Percentiles rank a stretch among this genome's conserved stretches.
Evolutionary conservation across 2,113 vertebrate genomes (phyloP).

Genomic region (Pitta sordida): DNA sequence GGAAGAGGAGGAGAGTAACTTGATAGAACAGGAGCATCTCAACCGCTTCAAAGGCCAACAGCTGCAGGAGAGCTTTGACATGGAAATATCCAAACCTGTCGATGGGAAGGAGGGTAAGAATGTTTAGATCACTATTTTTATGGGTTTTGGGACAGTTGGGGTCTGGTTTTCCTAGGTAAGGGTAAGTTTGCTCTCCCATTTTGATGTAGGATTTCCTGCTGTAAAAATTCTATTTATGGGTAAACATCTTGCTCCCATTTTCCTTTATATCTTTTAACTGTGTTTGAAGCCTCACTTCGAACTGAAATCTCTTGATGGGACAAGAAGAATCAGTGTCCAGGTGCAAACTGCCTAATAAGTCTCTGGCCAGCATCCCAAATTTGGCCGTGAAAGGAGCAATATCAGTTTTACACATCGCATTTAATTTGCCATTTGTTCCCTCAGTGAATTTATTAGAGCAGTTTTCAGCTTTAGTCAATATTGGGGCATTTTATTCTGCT

Average conservation of each 20-base stretch:
- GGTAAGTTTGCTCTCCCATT: not conserved
- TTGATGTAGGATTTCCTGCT: not conserved
- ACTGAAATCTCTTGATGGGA: not conserved
- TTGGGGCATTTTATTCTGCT: not conserved
- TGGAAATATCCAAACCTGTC: slow-evolving; percentile 84
- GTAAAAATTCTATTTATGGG: not conserved
- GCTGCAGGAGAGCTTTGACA: slow-evolving; percentile 87
- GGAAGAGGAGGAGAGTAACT: slow-evolving; percentile 92
- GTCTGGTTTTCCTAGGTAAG: no score
- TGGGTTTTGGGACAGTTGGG: no score
- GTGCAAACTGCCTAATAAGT: not conserved
- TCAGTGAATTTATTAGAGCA: not conserved
- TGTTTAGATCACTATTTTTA: not conserved
- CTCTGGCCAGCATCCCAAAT: not conserved
- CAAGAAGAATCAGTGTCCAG: not conserved
- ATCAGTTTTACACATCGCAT: not conserved
- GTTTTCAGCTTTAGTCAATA: not conserved
- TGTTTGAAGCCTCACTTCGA: not conserved
- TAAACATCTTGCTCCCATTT: not conserved
- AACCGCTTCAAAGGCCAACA: slow-evolving; percentile 86
- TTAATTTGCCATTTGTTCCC: not conserved
- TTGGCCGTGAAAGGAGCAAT: not conserved
- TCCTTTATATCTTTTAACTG: not conserved
- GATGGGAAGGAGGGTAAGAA: slow-evolving; percentile 94
- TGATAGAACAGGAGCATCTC: slow-evolving; percentile 92